Percentiles rank a stretch among this genome's conserved stretches.
These are phyloP conservation scores for Rhopalosiphum maidis DNA, from an alignment of 1,140 invertebrate genomes.

Conservation along the genomic window DNA sequence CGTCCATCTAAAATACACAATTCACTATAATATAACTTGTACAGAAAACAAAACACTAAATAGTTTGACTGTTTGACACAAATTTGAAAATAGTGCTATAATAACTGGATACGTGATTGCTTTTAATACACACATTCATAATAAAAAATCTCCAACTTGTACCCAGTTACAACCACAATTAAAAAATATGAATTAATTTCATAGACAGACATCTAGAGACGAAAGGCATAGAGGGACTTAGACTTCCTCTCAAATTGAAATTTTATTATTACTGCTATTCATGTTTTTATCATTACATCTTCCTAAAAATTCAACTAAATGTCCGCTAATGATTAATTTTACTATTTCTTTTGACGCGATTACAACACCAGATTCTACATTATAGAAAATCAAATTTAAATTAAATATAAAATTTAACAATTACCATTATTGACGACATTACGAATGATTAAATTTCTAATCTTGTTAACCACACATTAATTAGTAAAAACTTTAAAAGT, in stretches of 20 bases:
- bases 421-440: background rate
- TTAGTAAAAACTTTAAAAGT: background rate
- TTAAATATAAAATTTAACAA: background rate
- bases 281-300: too few relatives aligned
- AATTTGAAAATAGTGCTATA: background rate
- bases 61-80: background rate
- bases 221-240: too few relatives aligned
- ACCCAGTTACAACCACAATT: background rate
- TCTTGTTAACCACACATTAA: background rate
- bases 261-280: too few relatives aligned
- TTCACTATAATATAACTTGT: background rate
- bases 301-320: too few relatives aligned
- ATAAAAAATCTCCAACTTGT: background rate
- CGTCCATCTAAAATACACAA: conserved; percentile 66
- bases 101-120: background rate
- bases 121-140: background rate
- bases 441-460: background rate
- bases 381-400: background rate
- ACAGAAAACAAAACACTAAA: background rate
- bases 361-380: background rate
- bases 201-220: too few relatives aligned
- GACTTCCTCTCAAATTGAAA: too few relatives aligned
- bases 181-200: background rate
- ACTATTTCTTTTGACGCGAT: background rate
- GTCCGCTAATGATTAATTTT: background rate